Percentiles rank a stretch among this genome's conserved stretches.
These are phyloP conservation scores for Danio rerio DNA, from an alignment of 2,113 vertebrate species.

Conservation along the genomic window DNA sequence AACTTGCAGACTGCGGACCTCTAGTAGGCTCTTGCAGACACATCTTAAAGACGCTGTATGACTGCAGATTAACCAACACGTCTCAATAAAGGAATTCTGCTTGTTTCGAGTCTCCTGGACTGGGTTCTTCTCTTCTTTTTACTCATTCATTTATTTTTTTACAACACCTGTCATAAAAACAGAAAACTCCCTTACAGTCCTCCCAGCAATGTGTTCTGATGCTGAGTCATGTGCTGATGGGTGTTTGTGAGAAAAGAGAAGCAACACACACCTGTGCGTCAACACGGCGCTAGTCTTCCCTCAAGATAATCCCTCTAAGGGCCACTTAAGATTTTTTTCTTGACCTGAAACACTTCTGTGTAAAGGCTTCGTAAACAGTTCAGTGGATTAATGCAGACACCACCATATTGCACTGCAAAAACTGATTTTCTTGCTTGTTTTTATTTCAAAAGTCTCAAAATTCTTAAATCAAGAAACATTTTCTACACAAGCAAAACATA, in stretches of 20 bases:
- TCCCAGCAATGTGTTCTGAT: constrained; percentile 30
- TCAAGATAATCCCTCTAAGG: constrained; percentile 31
- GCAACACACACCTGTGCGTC: constrained; percentile 36
- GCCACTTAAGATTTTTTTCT: constrained; percentile 19
- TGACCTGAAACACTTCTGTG: constrained; percentile 12
- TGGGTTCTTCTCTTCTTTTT: too few relatives aligned
- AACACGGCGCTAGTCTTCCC: constrained; percentile 26
- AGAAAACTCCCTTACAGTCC: not conserved
- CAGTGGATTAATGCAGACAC: constrained; percentile 10
- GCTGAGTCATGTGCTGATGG: constrained; percentile 54
- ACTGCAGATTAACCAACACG: too few relatives aligned
- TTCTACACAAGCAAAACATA: too few relatives aligned
- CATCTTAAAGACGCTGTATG: too few relatives aligned
- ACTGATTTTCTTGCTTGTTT: too few relatives aligned
- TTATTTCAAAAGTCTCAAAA: too few relatives aligned
- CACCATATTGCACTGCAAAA: not conserved
- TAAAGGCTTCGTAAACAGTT: constrained; percentile 13
- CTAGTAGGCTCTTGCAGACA: too few relatives aligned
- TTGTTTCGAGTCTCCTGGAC: too few relatives aligned
- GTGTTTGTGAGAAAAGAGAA: constrained; percentile 10
- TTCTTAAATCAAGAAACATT: too few relatives aligned
- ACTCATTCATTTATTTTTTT: too few relatives aligned
- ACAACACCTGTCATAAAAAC: not conserved
- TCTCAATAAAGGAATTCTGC: too few relatives aligned
- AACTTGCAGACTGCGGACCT: too few relatives aligned